Percentiles rank a stretch among this genome's conserved stretches.
Conservation (phyloP, 2,797 vertebrate species). For the Epinephelus malabaricus region DNA sequence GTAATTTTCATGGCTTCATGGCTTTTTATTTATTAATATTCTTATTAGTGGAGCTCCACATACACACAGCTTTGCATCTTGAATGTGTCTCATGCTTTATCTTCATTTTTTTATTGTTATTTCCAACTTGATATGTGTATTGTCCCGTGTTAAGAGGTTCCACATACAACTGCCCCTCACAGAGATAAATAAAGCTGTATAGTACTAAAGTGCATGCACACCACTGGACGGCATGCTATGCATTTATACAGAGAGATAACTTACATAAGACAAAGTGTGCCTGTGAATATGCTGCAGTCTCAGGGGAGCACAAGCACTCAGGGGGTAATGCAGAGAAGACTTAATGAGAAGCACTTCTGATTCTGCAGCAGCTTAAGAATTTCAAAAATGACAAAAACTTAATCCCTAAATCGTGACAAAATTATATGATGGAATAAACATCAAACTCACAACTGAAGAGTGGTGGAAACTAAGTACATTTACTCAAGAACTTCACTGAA, state of each 20-base stretch:
- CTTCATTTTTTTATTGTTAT: neutral
- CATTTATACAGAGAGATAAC: neutral
- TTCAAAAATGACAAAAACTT: neutral
- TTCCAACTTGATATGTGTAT: neutral
- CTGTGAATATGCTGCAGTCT: conserved; percentile 24
- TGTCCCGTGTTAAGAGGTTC: neutral
- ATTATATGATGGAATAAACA: neutral
- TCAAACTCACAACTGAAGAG: neutral
- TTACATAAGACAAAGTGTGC: conserved; percentile 2
- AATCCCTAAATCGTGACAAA: neutral
- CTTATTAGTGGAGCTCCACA: neutral
- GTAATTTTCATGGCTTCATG: neutral
- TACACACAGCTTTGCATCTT: neutral
- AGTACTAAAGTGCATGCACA: neutral
- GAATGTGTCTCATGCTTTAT: neutral
- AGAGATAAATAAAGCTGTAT: neutral
- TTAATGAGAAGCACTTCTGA: neutral
- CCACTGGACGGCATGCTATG: neutral
- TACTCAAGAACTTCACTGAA: too few species aligned
- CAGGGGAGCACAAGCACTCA: neutral
- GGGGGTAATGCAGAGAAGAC: neutral
- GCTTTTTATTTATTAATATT: neutral
- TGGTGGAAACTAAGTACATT: too few species aligned
- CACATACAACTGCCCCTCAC: neutral
- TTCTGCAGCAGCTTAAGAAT: neutral